Conservation (phyloP, 2,888 invertebrate species). For the Ceramica pisi region DNA sequence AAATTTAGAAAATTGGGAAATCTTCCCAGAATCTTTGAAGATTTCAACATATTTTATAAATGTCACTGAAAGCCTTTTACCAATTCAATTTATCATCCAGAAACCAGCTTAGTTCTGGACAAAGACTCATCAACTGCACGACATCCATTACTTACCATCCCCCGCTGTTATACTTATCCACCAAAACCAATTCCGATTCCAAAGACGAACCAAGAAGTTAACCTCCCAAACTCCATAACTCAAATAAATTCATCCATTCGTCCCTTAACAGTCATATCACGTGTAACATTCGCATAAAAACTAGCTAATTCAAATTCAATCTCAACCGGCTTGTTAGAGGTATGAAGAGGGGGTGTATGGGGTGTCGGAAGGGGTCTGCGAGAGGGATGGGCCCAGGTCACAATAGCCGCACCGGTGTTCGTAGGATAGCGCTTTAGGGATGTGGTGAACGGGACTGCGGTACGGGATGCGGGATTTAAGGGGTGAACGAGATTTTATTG, state of each 20-base stretch:
- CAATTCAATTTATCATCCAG: neutral
- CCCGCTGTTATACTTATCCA: neutral
- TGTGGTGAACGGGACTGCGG: constrained; percentile 32
- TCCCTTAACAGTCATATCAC: constrained; percentile 43
- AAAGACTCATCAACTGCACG: neutral
- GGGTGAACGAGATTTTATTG: neutral
- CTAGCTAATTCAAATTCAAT: constrained; percentile 68
- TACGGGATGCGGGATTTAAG: constrained; percentile 26
- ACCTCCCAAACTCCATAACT: constrained; percentile 24
- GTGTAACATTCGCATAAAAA: constrained; percentile 60
- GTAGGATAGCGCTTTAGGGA: constrained; percentile 56
- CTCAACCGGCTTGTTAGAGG: constrained; percentile 66
- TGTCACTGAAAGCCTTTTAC: neutral
- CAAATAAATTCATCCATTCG: constrained; percentile 12
- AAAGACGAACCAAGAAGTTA: constrained; percentile 20
- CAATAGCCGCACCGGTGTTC: constrained; percentile 63
- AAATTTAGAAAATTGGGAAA: too few species aligned
- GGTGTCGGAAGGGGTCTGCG: constrained; percentile 6
- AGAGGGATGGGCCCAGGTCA: constrained; percentile 56
- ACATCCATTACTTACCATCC: neutral
- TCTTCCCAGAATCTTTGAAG: neutral
- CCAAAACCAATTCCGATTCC: neutral
- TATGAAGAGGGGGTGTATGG: constrained; percentile 52
- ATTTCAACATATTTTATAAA: neutral
- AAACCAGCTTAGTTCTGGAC: neutral